Evolutionary conservation across 37 sponge, comb jelly and placozoan genomes (phyloP).

Genomic region (Oopsacas minuta): DNA sequence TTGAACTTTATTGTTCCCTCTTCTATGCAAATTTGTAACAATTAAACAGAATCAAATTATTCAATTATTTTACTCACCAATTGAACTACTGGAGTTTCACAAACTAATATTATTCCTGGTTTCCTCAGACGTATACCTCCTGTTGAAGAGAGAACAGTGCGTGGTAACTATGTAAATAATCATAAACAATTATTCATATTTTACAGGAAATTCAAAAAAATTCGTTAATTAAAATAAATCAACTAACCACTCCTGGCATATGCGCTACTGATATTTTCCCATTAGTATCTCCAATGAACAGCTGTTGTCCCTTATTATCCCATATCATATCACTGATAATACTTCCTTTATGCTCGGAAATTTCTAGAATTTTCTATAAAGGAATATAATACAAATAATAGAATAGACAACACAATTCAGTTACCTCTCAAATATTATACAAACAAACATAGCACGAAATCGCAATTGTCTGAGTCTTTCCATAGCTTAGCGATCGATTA

Average conservation of each 20-base stretch:
- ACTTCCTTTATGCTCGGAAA: not conserved
- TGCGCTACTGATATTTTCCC: not conserved
- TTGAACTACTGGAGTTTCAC: slow-evolving; percentile 9
- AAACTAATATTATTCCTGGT: not conserved
- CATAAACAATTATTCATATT: not conserved
- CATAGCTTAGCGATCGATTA: no score
- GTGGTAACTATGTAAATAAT: not conserved
- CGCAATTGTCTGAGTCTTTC: no score
- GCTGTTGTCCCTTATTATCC: not conserved
- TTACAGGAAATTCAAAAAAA: not conserved
- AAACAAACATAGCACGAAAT: not conserved
- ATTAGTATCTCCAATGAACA: not conserved
- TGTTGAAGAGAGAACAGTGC: not conserved
- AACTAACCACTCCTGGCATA: slow-evolving; percentile 13
- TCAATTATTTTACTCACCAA: not conserved
- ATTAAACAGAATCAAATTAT: no score
- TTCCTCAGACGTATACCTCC: not conserved
- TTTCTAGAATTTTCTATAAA: slow-evolving; percentile 13
- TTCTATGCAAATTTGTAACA: no score
- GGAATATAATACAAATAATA: no score
- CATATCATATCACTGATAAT: not conserved
- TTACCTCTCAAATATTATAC: no score
- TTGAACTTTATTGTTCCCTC: not conserved
- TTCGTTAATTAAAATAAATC: not conserved
- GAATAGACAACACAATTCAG: no score